Evolutionary conservation across 2,113 vertebrate genomes (phyloP).

Genomic region (Rafetus swinhoei): DNA sequence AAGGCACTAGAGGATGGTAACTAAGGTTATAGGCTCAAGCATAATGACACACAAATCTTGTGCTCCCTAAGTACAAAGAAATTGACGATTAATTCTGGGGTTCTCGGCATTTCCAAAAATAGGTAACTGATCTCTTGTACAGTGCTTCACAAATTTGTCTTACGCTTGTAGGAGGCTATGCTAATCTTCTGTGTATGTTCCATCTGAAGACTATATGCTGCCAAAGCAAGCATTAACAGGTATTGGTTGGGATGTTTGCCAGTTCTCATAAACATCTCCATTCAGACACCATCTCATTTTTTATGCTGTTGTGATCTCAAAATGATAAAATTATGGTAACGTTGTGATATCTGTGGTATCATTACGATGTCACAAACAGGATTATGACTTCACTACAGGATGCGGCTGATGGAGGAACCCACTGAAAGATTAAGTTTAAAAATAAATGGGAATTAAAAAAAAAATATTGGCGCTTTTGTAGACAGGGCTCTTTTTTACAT

Average conservation of each 20-base stretch:
- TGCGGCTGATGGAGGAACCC: neutral
- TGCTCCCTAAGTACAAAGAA: neutral
- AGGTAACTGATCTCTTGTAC: neutral
- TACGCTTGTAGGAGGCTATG: neutral
- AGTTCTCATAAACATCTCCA: neutral
- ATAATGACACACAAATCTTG: neutral
- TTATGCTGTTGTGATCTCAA: neutral
- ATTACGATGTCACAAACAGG: neutral
- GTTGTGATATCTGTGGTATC: neutral
- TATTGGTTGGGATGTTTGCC: neutral
- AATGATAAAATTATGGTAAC: rapidly evolving
- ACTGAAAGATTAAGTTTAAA: neutral
- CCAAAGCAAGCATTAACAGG: neutral
- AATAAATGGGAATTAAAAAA: neutral
- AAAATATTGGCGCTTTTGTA: neutral
- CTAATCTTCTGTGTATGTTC: neutral
- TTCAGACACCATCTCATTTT: neutral
- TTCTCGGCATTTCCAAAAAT: neutral
- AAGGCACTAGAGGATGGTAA: too few relatives aligned
- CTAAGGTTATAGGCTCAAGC: neutral
- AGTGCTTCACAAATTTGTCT: neutral
- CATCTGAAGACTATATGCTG: neutral
- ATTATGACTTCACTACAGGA: neutral
- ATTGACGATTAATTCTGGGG: neutral
- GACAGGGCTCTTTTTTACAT: neutral